Base-by-base conservation (phyloP, 2,888 invertebrate species). In the Eledone cirrhosa region DNA sequence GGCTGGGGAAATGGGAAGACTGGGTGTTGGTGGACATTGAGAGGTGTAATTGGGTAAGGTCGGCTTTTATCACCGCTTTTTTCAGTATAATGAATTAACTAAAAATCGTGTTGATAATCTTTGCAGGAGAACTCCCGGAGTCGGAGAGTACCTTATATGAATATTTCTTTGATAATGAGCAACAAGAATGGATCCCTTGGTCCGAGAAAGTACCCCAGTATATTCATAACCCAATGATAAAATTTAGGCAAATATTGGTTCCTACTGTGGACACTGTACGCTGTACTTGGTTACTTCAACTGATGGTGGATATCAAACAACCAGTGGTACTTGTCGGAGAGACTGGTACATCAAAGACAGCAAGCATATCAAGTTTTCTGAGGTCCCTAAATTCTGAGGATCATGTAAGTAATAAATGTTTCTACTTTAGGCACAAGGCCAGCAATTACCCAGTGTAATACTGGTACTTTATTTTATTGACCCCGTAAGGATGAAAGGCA, bases 331-430 rank as follows among this genome's bases (percentile, higher is more conserved):
- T 97, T 4, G 94, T 97, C 0, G 97, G 97, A 0, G 97, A 97
- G 86, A 96, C 96, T 0, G 97, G 97, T 13, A 96, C 97, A 1
- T 96, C 97, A 0, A 97, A 97, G 92, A 96, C 97, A 0, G 96
- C 97, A 0, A 95, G 96, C 76, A 94, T 96, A 79, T 94, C 94
- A 78, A 94, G 95, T 88, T 97, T 95, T 90, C 91, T 97, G 76
- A 92, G 94, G 72, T 93, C 93, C 80, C 89, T 97, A 47, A 93
- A 95, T 81, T 86, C 84, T 53, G 89, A 90, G 13, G 82, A 86
- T 67, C 87, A 93, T 90, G 95, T 95, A 88, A 93, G 87, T 82
- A 8, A 48, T 7, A 31, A 31, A 13, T 41, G 41, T 41, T 41
- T 41, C n/a, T n/a, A n/a, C n/a, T n/a, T n/a, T n/a, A n/a, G n/a